Evolutionary conservation across 1,140 invertebrate species (phyloP), one percentile per base, ranked within the genome.

Genomic region (Eriocheir sinensis): DNA sequence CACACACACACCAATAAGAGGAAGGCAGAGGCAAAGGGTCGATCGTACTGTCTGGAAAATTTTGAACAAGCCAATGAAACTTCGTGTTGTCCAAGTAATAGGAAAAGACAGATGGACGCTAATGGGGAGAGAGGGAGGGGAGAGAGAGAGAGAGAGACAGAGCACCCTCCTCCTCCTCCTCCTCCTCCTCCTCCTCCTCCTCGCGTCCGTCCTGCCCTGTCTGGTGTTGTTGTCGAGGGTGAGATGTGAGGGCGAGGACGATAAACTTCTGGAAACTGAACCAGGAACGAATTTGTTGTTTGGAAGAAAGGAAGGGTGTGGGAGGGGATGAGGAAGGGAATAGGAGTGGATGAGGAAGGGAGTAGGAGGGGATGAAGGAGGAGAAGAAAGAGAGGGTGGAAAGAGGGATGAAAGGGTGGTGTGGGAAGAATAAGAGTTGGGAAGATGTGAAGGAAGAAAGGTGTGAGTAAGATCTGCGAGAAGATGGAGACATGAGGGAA

Each of bases 111-210:
- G 60, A 72, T 21, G 27, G 60, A 72, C 60, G 21, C 21, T 72
- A 72, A 72, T 72, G 21, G 60, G 60, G 27, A n/a, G n/a, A n/a
- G 60, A 6, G 60, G 60, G 38, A 88, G 60, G 27, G 60, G n/a
- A n/a, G 60, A 6, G 60, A n/a, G 38, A 88, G 60, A n/a, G 27
- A n/a, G n/a, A n/a, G 60, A 6, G 60, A n/a, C 6, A 88, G 36
- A 38, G 81, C 36, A 17, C 30, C 36, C 30, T 86, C 40, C 21
- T 86, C 40, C n/a, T 86, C 40, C 40, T 86, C 83, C 21, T 88
- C 85, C 34, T 85, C 83, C 83, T 30, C 85, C 21, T 48, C 38
- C 44, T 88, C 85, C 36, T 88, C 85, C 38, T 72, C 21, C n/a
- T 6, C 21, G 12, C n/a, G 60, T 72, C 60, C 27, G 60, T 72